phyloP scores from a whole-genome alignment of 64 coral and sea anemone species.

The Anthopleura sola region DNA sequence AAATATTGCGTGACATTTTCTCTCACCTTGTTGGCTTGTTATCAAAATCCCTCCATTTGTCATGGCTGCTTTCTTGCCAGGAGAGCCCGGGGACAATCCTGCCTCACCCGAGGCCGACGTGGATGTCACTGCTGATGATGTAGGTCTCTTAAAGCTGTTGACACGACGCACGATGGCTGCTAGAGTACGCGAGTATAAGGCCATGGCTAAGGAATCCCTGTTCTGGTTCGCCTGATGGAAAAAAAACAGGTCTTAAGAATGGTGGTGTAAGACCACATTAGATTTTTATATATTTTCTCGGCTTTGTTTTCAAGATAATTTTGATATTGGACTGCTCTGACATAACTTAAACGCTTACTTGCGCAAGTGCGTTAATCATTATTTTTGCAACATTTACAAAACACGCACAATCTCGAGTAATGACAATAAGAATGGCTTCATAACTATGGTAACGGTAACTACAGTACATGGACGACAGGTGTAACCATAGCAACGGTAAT shows the following conservation, averaged over 20 bases:
- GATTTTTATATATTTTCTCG: no score
- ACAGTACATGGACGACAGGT: background rate
- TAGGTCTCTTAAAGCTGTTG: slow-evolving; percentile 87
- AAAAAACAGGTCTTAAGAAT: background rate
- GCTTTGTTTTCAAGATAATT: no score
- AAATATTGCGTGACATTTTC: background rate
- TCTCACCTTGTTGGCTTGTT: background rate
- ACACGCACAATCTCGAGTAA: no score
- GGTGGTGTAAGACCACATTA: no score
- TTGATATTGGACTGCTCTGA: no score
- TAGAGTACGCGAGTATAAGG: slow-evolving; percentile 73
- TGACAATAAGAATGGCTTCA: no score
- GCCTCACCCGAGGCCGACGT: slow-evolving; percentile 58
- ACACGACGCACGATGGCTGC: slow-evolving; percentile 78
- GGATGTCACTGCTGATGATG: slow-evolving; percentile 27
- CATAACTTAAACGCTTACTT: no score
- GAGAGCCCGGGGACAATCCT: background rate
- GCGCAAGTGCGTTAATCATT: no score
- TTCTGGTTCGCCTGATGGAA: slow-evolving; percentile 67
- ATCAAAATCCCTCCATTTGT: background rate
- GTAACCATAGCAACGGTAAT: background rate
- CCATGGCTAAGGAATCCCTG: slow-evolving; percentile 75
- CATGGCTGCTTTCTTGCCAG: background rate
- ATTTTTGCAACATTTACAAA: no score
- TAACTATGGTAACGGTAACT: no score